A percentile compares a stretch with the other conserved stretches of the same genome.
These are phyloP conservation scores for Hemiprocne comata DNA, from an alignment of 2,113 vertebrate genomes.

Conservation along the genomic window DNA sequence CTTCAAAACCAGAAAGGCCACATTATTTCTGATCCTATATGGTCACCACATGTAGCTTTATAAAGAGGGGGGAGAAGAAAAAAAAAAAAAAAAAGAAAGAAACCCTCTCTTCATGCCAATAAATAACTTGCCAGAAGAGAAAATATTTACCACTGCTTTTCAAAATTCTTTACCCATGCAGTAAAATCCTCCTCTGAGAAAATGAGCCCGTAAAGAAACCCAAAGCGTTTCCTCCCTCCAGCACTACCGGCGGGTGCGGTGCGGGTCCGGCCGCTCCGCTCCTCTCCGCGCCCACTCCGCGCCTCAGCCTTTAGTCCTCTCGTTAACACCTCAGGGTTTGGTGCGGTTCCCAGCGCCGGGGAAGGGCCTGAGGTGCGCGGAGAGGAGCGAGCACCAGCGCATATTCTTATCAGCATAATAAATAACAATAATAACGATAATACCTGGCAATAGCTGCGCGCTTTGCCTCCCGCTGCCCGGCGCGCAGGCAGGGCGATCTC, in stretches of 20 bases:
- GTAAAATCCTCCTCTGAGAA: constrained; percentile 64
- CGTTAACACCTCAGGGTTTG: not conserved
- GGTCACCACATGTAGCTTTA: constrained; percentile 69
- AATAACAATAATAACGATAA: not conserved
- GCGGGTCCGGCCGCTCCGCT: not conserved
- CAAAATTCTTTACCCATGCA: constrained; percentile 57
- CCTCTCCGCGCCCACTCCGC: not conserved
- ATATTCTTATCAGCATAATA: not conserved
- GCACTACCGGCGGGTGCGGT: not conserved
- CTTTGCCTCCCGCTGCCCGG: constrained; percentile 7
- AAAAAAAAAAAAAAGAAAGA: not conserved
- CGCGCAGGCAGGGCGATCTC: not conserved
- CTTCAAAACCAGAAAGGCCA: constrained; percentile 68
- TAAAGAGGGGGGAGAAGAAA: not conserved
- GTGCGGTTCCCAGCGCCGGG: not conserved
- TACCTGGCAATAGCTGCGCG: constrained; percentile 37
- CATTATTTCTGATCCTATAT: constrained; percentile 64
- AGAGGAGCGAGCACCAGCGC: not conserved
- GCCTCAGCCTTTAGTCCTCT: not conserved
- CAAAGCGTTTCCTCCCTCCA: not conserved
- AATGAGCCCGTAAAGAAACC: constrained; percentile 61
- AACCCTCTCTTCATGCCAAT: constrained; percentile 48
- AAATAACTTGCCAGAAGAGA: constrained; percentile 68
- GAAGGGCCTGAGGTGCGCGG: not conserved
- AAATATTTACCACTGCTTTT: constrained; percentile 73